Evolutionary conservation across 1,140 invertebrate genomes (phyloP).

Genomic region (Pemphigus obesinymphae): DNA sequence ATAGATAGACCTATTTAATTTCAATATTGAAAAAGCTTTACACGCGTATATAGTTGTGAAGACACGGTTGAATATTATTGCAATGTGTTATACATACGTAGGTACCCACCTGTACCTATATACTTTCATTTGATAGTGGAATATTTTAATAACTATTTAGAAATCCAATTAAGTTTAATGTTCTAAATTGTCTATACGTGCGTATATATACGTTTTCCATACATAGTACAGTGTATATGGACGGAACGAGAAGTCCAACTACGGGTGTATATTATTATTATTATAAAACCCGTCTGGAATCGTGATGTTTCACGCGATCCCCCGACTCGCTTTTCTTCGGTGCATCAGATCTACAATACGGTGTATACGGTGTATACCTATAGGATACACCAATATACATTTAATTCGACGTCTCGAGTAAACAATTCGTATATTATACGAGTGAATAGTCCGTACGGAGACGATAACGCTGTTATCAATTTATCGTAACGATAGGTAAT

Average conservation of each 20-base stretch:
- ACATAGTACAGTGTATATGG: too few relatives aligned
- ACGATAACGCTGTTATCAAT: too few relatives aligned
- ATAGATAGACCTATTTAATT: too few relatives aligned
- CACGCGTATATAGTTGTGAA: too few relatives aligned
- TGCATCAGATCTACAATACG: neutral
- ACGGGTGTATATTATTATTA: too few relatives aligned
- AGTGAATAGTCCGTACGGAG: neutral
- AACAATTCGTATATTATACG: neutral
- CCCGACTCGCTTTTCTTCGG: neutral
- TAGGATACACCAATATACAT: neutral
- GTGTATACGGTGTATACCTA: too few relatives aligned
- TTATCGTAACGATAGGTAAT: too few relatives aligned
- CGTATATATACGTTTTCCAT: neutral
- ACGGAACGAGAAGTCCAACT: too few relatives aligned
- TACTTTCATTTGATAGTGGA: constrained; percentile 1
- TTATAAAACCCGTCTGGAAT: constrained; percentile 9
- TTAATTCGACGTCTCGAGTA: neutral
- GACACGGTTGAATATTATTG: neutral
- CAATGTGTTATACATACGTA: too few relatives aligned
- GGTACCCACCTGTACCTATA: too few relatives aligned
- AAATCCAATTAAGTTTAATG: neutral
- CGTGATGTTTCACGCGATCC: neutral
- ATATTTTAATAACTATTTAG: constrained; percentile 1
- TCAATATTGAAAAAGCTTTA: neutral
- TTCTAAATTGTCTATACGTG: neutral